These are phyloP conservation scores for Drosophila guanche DNA, from an alignment of 1,140 invertebrate species.

Conservation along the genomic window DNA sequence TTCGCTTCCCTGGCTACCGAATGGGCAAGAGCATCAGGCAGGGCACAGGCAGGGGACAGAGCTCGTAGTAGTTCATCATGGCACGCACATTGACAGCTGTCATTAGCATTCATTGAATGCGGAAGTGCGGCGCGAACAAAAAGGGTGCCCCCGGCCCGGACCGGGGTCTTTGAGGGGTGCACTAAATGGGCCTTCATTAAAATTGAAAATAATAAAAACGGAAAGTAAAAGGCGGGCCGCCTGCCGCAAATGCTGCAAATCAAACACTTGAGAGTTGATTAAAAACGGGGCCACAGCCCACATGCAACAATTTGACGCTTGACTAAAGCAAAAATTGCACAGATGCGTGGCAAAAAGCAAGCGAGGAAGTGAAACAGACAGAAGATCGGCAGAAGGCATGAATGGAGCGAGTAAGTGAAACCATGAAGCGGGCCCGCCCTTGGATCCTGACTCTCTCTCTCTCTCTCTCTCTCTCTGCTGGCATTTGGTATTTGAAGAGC, in stretches of 20 bases:
- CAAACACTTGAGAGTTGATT: constrained; percentile 78
- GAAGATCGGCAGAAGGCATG: constrained; percentile 13
- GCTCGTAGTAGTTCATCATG: constrained; percentile 61
- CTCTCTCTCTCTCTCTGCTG: not conserved
- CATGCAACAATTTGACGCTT: constrained; percentile 79
- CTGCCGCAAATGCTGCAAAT: constrained; percentile 65
- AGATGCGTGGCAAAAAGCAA: constrained; percentile 59
- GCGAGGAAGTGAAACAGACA: constrained; percentile 10
- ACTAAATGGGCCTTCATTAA: constrained; percentile 76
- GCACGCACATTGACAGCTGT: constrained; percentile 79
- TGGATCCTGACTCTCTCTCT: constrained; percentile 6
- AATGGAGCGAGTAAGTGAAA: constrained; percentile 20
- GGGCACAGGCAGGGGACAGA: not conserved
- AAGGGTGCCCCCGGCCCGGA: constrained; percentile 10
- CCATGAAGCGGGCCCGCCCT: constrained; percentile 29
- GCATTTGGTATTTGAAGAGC: constrained; percentile 25
- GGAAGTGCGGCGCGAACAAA: constrained; percentile 56
- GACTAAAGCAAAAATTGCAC: constrained; percentile 66
- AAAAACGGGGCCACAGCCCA: constrained; percentile 58
- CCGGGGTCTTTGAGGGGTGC: constrained; percentile 45
- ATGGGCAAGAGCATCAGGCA: too few species aligned
- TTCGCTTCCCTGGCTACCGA: too few species aligned
- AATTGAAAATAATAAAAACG: constrained; percentile 80
- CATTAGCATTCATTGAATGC: constrained; percentile 73
- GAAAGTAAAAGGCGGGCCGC: constrained; percentile 58